phyloP scores from a whole-genome alignment of 1,140 invertebrate genomes.

The Papilio polyxenes region DNA sequence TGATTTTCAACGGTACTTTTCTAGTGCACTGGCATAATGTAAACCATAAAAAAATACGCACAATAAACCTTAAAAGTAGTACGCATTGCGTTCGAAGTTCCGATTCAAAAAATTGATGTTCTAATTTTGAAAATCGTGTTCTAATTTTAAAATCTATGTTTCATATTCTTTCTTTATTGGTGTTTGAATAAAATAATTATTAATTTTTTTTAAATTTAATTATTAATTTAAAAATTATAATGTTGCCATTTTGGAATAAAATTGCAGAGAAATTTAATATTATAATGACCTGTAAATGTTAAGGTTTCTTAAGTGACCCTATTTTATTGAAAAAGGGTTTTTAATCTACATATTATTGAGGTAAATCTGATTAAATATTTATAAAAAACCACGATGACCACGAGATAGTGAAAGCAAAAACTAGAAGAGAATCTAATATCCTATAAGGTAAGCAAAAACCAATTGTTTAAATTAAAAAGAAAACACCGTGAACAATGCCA shows the following conservation, averaged over 20 bases:
- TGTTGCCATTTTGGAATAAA: too few species aligned
- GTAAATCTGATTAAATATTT: background rate
- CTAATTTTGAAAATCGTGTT: constrained; percentile 4
- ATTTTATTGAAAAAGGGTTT: too few species aligned
- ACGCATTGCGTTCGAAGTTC: background rate
- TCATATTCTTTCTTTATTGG: background rate
- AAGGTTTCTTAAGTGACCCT: too few species aligned
- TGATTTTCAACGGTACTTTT: too few species aligned
- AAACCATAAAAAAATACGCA: too few species aligned
- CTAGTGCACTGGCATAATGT: too few species aligned
- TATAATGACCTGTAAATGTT: too few species aligned
- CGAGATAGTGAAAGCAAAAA: constrained; percentile 4
- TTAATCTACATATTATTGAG: too few species aligned
- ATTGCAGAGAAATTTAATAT: too few species aligned
- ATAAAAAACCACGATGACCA: background rate
- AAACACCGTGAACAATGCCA: constrained; percentile 1
- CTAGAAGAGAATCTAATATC: background rate
- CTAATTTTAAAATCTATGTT: background rate
- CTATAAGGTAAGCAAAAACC: background rate
- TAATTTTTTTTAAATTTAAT: too few species aligned
- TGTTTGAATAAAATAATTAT: too few species aligned
- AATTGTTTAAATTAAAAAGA: constrained; percentile 10
- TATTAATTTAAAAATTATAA: too few species aligned
- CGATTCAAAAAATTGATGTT: background rate
- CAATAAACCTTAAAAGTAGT: background rate